phyloP scores from a whole-genome alignment of 2,797 vertebrate genomes.

The Liparis tanakae region DNA sequence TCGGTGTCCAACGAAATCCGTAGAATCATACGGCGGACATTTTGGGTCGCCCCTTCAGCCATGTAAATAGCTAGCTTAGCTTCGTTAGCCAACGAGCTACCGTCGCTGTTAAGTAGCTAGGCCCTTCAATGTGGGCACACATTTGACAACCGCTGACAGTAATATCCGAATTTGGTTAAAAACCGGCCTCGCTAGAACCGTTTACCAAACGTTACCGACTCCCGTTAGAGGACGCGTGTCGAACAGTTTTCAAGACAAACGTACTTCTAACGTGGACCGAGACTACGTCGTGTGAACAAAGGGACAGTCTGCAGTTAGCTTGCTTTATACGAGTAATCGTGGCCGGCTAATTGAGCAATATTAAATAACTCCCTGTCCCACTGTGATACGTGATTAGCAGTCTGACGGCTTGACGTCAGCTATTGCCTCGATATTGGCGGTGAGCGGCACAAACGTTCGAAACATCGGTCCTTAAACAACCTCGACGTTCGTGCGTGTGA shows the following conservation, averaged over 20 bases:
- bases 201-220: too few species aligned
- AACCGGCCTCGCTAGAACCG: accelerated
- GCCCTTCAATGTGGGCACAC: slow-evolving; percentile 16
- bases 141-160: neutral
- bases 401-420: accelerated
- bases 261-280: neutral
- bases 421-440: accelerated
- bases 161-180: accelerated
- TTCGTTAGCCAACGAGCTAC: slow-evolving; percentile 35
- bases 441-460: neutral
- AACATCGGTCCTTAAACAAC: neutral
- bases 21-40: slow-evolving; percentile 82
- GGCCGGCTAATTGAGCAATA: neutral
- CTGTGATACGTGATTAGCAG: neutral
- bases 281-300: slow-evolving; percentile 70
- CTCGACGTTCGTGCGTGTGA: slow-evolving; percentile 37
- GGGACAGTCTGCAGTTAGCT: slow-evolving; percentile 56
- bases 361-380: neutral
- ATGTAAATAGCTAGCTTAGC: slow-evolving; percentile 68
- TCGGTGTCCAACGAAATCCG: slow-evolving; percentile 42
- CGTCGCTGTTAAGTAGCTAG: slow-evolving; percentile 29
- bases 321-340: slow-evolving; percentile 2
- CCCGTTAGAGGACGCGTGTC: accelerated
- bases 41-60: slow-evolving; percentile 77
- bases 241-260: neutral